A percentile compares a stretch with the other conserved stretches of the same genome.
Conservation (phyloP, 1,140 invertebrate genomes). For the Cydia pomonella region DNA sequence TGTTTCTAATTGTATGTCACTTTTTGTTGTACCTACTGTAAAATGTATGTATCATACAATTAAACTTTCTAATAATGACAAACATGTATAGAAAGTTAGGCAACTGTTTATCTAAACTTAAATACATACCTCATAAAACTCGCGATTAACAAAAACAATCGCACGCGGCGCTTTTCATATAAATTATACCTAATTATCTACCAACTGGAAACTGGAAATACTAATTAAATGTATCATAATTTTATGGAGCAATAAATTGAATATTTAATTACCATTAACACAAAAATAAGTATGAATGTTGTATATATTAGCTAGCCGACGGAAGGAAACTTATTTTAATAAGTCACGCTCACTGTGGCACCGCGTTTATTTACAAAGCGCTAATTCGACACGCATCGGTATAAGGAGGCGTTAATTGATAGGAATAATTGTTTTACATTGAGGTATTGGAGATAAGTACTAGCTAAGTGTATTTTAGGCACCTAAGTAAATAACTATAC, state of each 20-base stretch:
- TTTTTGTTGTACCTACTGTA: no score
- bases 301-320: neutral
- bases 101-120: no score
- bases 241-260: slow-evolving; percentile 1
- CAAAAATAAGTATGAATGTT: slow-evolving; percentile 9
- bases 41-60: no score
- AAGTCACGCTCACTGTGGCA: neutral
- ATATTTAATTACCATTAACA: neutral
- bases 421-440: neutral
- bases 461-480: no score
- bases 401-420: slow-evolving; percentile 10
- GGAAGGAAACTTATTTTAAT: slow-evolving; percentile 1
- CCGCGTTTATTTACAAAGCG: neutral
- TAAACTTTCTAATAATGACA: no score
- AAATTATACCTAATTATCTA: neutral
- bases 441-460: no score
- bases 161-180: neutral
- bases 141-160: neutral
- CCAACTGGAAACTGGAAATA: neutral
- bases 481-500: no score
- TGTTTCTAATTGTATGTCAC: no score
- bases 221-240: neutral
- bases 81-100: no score
- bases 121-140: no score
- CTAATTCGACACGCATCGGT: neutral